A percentile compares a stretch with the other conserved stretches of the same genome.
These are phyloP conservation scores for Pipistrellus nathusii DNA, from an alignment of 2,797 vertebrate genomes.

Conservation along the genomic window DNA sequence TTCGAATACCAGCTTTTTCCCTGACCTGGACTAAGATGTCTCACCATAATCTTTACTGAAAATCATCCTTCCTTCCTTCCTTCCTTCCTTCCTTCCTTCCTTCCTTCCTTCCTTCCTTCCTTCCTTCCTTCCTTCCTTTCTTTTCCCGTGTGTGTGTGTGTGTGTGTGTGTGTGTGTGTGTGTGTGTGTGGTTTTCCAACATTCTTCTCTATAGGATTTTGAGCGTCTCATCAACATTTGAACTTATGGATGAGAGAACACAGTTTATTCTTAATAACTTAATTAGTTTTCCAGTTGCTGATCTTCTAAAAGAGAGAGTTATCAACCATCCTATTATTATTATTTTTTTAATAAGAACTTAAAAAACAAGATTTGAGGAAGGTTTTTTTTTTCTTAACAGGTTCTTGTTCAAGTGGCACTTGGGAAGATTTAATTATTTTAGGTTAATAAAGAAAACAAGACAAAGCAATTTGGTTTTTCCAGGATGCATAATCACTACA, in stretches of 20 bases:
- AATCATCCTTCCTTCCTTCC: not conserved
- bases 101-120: not conserved
- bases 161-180: too few species aligned
- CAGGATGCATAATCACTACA: not conserved
- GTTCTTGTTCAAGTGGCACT: not conserved
- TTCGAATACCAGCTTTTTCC: too few species aligned
- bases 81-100: not conserved
- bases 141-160: too few species aligned
- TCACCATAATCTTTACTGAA: not conserved
- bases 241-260: not conserved
- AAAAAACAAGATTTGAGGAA: constrained; percentile 4
- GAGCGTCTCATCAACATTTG: not conserved
- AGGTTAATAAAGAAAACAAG: not conserved
- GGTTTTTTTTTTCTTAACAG: not conserved
- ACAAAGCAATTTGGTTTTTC: not conserved
- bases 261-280: not conserved
- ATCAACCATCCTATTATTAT: not conserved
- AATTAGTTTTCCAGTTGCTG: not conserved
- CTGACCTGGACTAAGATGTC: not conserved
- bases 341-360: constrained; percentile 31
- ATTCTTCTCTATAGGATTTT: constrained; percentile 25
- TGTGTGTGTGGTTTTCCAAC: not conserved
- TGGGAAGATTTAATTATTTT: not conserved
- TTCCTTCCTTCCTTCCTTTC: not conserved
- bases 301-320: not conserved